Evolutionary conservation across 2,888 invertebrate species (phyloP).

Genomic region (Maniola hyperantus): DNA sequence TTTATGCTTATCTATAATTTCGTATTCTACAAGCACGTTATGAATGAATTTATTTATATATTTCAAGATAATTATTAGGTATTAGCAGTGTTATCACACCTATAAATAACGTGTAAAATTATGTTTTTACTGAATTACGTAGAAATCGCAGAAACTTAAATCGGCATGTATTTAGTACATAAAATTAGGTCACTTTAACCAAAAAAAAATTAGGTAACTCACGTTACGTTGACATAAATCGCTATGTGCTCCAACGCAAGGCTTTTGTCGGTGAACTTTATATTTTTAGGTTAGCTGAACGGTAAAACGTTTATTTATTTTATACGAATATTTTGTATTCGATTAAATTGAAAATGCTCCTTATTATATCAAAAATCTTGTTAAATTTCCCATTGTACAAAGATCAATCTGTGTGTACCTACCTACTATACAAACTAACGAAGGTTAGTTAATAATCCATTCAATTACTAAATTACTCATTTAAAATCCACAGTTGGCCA

Average conservation of each 20-base stretch:
- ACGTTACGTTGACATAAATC: constrained; percentile 14
- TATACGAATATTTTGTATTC: too few relatives aligned
- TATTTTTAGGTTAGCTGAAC: neutral
- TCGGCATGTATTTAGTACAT: constrained; percentile 13
- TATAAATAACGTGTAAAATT: neutral
- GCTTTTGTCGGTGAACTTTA: neutral
- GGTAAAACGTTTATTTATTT: neutral
- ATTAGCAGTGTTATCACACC: neutral
- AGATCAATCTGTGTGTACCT: too few relatives aligned
- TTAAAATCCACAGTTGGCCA: too few relatives aligned
- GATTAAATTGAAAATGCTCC: too few relatives aligned
- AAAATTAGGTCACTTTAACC: neutral
- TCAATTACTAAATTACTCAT: too few relatives aligned
- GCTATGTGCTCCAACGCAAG: neutral
- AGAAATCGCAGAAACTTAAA: neutral
- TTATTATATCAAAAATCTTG: too few relatives aligned
- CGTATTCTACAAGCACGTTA: neutral
- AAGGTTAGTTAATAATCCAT: too few relatives aligned
- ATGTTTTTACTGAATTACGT: neutral
- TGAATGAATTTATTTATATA: too few relatives aligned
- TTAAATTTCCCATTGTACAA: too few relatives aligned
- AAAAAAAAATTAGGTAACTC: constrained; percentile 10
- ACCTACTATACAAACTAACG: too few relatives aligned
- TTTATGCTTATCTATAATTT: too few relatives aligned
- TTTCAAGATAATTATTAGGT: too few relatives aligned